Conservation (phyloP, 37 sponge, comb jelly and placozoan species). For the Bolinopsis microptera region DNA sequence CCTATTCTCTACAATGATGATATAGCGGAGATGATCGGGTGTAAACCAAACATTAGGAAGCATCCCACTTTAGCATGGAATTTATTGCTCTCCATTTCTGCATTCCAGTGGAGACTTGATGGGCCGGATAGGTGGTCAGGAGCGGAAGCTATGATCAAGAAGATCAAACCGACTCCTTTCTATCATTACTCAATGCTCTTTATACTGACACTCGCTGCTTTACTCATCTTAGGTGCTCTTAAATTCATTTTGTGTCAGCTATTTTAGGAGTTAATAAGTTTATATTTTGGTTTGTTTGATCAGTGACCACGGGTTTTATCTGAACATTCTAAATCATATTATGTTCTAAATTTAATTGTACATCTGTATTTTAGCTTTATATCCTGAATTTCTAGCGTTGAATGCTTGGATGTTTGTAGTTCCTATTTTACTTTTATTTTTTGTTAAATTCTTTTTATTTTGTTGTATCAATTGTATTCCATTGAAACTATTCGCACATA, state of each 20-base stretch:
- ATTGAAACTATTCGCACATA: too few relatives aligned
- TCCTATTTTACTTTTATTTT: too few relatives aligned
- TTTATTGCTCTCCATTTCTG: neutral
- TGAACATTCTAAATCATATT: too few relatives aligned
- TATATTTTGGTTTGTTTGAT: too few relatives aligned
- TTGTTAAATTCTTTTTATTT: too few relatives aligned
- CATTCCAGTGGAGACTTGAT: constrained; percentile 55
- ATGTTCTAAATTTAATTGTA: too few relatives aligned
- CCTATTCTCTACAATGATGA: constrained; percentile 77
- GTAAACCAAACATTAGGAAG: constrained; percentile 75
- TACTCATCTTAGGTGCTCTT: neutral
- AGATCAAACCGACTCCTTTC: neutral
- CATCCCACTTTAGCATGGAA: constrained; percentile 19
- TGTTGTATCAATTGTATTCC: too few relatives aligned
- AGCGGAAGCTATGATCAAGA: constrained; percentile 5
- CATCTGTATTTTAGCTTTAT: too few relatives aligned
- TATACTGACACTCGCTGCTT: neutral
- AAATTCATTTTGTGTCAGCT: neutral
- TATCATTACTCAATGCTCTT: constrained; percentile 18
- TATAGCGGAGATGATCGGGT: constrained; percentile 74
- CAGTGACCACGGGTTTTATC: too few relatives aligned
- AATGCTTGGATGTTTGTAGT: too few relatives aligned
- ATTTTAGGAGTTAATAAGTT: neutral
- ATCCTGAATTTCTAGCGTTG: too few relatives aligned
- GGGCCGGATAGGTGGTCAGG: constrained; percentile 32